Conservation (phyloP, 2,797 vertebrate species). For the Enteromius anoplus region DNA sequence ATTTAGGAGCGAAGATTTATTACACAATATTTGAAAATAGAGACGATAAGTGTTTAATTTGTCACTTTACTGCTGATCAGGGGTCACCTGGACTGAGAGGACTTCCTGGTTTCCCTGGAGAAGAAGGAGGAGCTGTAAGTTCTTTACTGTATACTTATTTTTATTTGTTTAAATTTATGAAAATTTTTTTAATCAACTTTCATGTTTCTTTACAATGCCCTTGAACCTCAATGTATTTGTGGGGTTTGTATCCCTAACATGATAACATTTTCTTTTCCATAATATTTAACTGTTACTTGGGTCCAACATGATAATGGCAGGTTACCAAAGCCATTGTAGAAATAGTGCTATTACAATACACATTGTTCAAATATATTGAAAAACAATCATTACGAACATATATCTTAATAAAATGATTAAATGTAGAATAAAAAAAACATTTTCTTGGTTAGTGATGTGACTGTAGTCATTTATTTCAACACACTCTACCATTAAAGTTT, state of each 20-base stretch:
- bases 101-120: conserved; percentile 83
- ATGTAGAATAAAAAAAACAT: not conserved
- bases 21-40: not conserved
- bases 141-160: not conserved
- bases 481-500: not conserved
- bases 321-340: not conserved
- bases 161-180: not conserved
- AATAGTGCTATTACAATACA: not conserved
- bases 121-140: conserved; percentile 86
- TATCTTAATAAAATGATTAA: not conserved
- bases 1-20: not conserved
- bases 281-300: not conserved
- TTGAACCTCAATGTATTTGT: not conserved
- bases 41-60: not conserved
- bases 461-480: not conserved
- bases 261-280: not conserved
- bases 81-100: conserved; percentile 78
- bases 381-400: not conserved
- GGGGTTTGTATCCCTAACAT: not conserved
- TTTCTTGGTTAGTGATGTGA: not conserved
- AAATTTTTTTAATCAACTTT: not conserved
- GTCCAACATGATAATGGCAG: not conserved
- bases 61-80: conserved; percentile 67
- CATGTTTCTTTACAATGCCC: not conserved
- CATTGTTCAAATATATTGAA: not conserved